Evolutionary conservation across 2,888 invertebrate genomes (phyloP), one percentile per base, ranked within the genome.

Genomic region (Perizoma affinitatum): DNA sequence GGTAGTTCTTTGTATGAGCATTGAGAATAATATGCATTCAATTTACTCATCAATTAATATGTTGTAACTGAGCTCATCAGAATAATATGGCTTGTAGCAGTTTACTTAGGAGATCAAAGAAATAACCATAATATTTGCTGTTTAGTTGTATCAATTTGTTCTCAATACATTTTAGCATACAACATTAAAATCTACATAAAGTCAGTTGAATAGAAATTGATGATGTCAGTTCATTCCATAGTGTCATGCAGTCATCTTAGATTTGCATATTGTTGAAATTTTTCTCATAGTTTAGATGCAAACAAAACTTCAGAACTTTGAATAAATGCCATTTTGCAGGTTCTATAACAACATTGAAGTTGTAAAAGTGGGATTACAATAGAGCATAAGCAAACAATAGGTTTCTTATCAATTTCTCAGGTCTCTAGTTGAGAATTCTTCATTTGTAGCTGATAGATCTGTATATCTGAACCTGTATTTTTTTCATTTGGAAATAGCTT

Each of bases 331-430:
- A 50, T 50, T 58, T 54, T 33, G 46, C 40, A 51, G 50, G 54
- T 54, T 59, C 46, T 57, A 54, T 7, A 57, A 57, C 47, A 61
- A 61, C 55, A 56, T 51, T 34, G 42, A 54, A 62, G 57, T 54
- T 54, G 57, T 51, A 58, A 58, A 40, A 54, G 50, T 43, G 50
- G 49, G 50, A 46, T 51, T 58, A 52, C n/a, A 56, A 54, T 53
- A 34, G 50, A 44, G 53, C 56, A 48, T 45, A 54, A 54, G 54
- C 49, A 38, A 53, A 51, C 38, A 47, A 38, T 46, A 34, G 50
- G 11, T 57, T 33, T 56, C 48, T 42, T 46, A 50, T 54, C 45
- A 50, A 44, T 34, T 54, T 11, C 50, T 51, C 38, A 22, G 22
- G 22, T 53, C n/a, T 44, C 50, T 50, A 48, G 9, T 40, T 33